Evolutionary conservation across 2,888 invertebrate genomes (phyloP), one percentile per base, ranked within the genome.

Genomic region (Punctoribates punctum): DNA sequence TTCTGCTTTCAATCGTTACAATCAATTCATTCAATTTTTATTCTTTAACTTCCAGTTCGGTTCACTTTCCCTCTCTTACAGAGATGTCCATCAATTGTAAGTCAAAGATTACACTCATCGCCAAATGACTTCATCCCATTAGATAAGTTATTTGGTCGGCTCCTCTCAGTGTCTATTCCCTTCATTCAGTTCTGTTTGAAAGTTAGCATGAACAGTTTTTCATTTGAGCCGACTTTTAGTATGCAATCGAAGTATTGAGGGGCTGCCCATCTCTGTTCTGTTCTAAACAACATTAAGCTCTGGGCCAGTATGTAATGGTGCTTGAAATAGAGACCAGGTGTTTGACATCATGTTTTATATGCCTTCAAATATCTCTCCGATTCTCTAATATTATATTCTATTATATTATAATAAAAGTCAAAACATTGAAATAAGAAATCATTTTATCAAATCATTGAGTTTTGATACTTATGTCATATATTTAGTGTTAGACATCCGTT

Each of bases 301-400:
- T 65, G 34, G 38, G 25, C 65, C 27, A 65, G 34, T 34, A 65
- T 34, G 25, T 65, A 65, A 65, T 65, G 65, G 65, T 17, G 65
- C 65, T 29, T 34, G 65, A 65, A 65, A 65, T 65, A 65, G 65
- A 65, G 65, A 65, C 34, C 65, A 65, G 65, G 65, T 65, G 65
- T 65, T 65, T 34, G 65, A 65, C 65, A 65, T 65, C 65, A 65
- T 65, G 65, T 65, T 65, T 65, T 65, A 65, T 65, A 65, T 20
- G 65, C 65, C 34, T 34, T 38, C 25, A 23, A 65, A 23, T 34
- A 13, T 17, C 65, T 34, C 29, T 34, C 20, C 34, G 17, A 15
- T 38, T 34, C 54, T 9, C 20, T 25, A n/a, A 23, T 54, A 42
- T 42, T 57, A n/a, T 20, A 2, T n/a, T 51, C 51, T 20, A 51